Evolutionary conservation across 1,140 invertebrate species (phyloP).

Genomic region (Ylistrum balloti): DNA sequence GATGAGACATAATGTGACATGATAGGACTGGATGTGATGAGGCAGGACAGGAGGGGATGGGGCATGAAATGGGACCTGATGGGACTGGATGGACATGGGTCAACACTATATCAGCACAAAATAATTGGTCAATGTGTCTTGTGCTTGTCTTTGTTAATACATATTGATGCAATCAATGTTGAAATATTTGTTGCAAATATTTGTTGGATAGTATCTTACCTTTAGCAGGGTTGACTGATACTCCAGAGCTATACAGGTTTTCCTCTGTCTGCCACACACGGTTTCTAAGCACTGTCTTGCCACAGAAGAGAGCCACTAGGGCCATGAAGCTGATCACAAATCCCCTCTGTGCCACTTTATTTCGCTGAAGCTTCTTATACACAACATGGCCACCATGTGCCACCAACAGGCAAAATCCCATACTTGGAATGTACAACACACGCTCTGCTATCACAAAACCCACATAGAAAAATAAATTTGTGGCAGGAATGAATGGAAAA

Average conservation of each 20-base stretch:
- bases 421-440: conserved; percentile 97
- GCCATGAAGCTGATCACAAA: conserved; percentile 81
- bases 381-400: conserved; percentile 83
- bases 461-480: conserved; percentile 98
- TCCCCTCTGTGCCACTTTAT: conserved; percentile 48
- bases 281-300: conserved; percentile 92
- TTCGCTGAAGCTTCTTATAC: conserved; percentile 57
- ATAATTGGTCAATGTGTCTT: too few relatives aligned
- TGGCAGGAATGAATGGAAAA: conserved; percentile 97
- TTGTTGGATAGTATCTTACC: conserved; percentile 86
- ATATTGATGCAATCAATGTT: background rate
- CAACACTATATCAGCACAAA: too few relatives aligned
- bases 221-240: conserved; percentile 98
- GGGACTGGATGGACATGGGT: too few relatives aligned
- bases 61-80: too few relatives aligned
- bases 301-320: conserved; percentile 87
- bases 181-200: background rate
- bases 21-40: too few relatives aligned
- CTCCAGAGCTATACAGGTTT: conserved; percentile 94
- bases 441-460: conserved; percentile 98
- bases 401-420: conserved; percentile 97
- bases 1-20: too few relatives aligned
- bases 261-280: conserved; percentile 96
- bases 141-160: background rate
- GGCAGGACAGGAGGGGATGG: too few relatives aligned